These are phyloP conservation scores for Andrena trimmerana DNA, from an alignment of 2,888 invertebrate species.

Conservation along the genomic window DNA sequence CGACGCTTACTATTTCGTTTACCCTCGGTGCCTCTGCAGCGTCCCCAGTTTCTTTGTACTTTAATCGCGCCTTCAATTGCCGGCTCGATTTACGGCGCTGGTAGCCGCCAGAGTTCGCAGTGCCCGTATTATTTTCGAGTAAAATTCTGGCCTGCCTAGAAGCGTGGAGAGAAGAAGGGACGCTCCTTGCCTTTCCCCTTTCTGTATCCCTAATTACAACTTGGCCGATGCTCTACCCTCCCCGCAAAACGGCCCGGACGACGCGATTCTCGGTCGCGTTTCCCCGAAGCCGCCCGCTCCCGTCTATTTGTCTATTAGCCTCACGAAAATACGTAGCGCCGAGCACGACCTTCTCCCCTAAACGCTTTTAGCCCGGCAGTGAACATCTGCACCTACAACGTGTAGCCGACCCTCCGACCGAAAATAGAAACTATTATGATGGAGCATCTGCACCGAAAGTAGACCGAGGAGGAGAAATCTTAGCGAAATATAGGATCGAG, in stretches of 20 bases:
- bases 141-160: background rate
- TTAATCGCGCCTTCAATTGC: constrained; percentile 28
- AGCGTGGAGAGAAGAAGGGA: background rate
- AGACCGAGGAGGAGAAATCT: constrained; percentile 57
- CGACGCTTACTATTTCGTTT: constrained; percentile 26
- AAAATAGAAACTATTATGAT: constrained; percentile 75
- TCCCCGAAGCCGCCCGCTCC: constrained; percentile 8
- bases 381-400: constrained; percentile 71
- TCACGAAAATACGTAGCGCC: constrained; percentile 39
- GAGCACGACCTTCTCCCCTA: constrained; percentile 60
- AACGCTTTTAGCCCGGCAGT: constrained; percentile 57
- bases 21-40: constrained; percentile 1
- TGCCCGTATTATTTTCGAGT: background rate
- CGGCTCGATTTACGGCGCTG: constrained; percentile 6
- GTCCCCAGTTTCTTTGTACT: constrained; percentile 26
- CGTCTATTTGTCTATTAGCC: constrained; percentile 52
- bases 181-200: background rate
- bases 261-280: background rate
- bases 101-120: background rate
- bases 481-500: constrained; percentile 53
- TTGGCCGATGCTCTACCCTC: background rate
- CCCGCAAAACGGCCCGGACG: background rate
- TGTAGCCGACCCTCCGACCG: constrained; percentile 65
- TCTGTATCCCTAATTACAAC: background rate
- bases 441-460: constrained; percentile 69